Conservation (phyloP, 2,113 vertebrate species). For the Rana temporaria region DNA sequence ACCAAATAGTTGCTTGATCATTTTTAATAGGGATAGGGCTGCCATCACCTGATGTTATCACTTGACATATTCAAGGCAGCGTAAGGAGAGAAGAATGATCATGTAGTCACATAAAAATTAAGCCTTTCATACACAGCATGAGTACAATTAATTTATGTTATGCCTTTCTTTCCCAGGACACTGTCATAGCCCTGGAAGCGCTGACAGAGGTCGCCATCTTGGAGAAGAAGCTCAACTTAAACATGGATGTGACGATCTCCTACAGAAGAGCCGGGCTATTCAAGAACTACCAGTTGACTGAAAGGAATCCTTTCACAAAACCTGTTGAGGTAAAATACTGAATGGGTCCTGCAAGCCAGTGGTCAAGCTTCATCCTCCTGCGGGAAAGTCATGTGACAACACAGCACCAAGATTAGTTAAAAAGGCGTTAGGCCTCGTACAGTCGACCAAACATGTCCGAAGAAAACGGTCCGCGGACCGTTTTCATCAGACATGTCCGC, state of each 20-base stretch:
- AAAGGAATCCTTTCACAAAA: conserved; percentile 72
- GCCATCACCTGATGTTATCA: neutral
- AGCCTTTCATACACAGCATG: no score
- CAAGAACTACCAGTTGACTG: conserved; percentile 69
- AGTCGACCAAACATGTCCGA: no score
- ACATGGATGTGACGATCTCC: conserved; percentile 78
- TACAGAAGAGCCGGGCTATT: conserved; percentile 73
- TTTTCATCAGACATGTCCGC: no score
- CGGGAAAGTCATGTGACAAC: neutral
- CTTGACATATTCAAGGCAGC: no score
- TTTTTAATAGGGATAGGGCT: neutral
- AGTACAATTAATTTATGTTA: no score
- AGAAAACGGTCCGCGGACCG: no score
- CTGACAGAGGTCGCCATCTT: conserved; percentile 80
- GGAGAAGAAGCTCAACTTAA: conserved; percentile 66
- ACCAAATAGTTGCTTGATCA: no score
- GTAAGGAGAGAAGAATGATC: no score
- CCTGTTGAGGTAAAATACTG: conserved; percentile 69
- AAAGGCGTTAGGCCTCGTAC: no score
- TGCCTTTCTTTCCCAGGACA: conserved; percentile 76
- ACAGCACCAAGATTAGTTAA: no score
- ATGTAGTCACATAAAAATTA: no score
- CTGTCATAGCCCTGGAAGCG: conserved; percentile 83
- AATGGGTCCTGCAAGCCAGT: neutral
- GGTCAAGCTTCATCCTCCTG: neutral